Evolutionary conservation across 2,888 invertebrate genomes (phyloP).

Genomic region (Caenorhabditis macrosperma): DNA sequence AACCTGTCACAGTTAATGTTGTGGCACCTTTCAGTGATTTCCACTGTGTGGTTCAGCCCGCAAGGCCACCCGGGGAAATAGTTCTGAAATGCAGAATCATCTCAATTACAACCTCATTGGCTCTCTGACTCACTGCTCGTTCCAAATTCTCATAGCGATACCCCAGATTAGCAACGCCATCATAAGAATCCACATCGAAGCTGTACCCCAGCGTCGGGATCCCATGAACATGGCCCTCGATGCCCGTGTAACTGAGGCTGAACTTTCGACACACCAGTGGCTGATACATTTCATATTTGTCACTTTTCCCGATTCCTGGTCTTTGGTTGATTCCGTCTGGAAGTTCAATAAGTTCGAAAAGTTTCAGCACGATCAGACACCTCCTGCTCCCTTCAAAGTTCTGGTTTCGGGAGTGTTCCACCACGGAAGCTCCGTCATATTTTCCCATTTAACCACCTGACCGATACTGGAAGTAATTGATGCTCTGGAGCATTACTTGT

Average conservation of each 20-base stretch:
- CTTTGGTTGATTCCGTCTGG: constrained; percentile 23
- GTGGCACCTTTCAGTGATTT: constrained; percentile 7
- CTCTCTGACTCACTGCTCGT: constrained; percentile 10
- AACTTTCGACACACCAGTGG: constrained; percentile 22
- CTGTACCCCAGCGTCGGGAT: neutral
- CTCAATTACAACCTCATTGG: too few species aligned
- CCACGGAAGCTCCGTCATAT: constrained; percentile 14
- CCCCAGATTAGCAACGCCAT: neutral
- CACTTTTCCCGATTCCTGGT: constrained; percentile 31
- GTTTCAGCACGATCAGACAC: too few species aligned
- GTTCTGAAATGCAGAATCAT: neutral
- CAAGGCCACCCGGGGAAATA: constrained; percentile 17
- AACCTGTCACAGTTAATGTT: constrained; percentile 8
- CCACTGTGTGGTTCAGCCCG: constrained; percentile 22
- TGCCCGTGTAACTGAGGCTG: constrained; percentile 11
- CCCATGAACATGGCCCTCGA: constrained; percentile 12
- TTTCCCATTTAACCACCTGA: constrained; percentile 9
- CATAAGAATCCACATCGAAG: neutral
- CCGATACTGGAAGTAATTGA: constrained; percentile 13
- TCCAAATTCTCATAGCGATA: constrained; percentile 18
- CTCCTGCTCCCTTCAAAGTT: neutral
- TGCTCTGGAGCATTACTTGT: neutral
- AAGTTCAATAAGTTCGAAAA: neutral
- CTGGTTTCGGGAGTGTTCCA: neutral
- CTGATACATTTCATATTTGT: constrained; percentile 44